Base-by-base conservation (phyloP, 2,888 invertebrate species). In the Pristionchus maxplancki region DNA sequence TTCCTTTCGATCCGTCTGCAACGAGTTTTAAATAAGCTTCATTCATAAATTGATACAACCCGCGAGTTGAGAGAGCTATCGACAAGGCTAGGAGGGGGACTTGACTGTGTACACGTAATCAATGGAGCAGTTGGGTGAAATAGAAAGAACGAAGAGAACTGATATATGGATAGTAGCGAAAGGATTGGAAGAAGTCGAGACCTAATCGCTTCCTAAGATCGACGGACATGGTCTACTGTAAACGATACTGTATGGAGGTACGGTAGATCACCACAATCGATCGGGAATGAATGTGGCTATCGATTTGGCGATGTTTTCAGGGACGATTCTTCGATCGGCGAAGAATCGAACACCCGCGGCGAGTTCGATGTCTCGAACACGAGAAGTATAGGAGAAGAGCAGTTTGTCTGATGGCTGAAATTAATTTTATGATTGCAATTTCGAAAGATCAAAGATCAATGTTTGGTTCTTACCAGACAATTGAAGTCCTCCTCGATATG, bases 401-500 rank as follows among this genome's bases (percentile, higher is more conserved):
- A 88, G 84, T 1, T 83, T 50, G 64, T 83, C 84, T 15, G 64
- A 34, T n/a, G 83, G 28, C 88, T 88, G 84, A n/a, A 85, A 64
- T 4, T 37, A 44, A 28, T n/a, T 9, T 44, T 15, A 37, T 28
- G 6, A 53, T 4, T 24, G 37, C 50, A 50, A 34, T 81, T n/a
- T 58, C 24, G n/a, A 24, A n/a, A n/a, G n/a, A n/a, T n/a, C n/a
- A n/a, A n/a, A n/a, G n/a, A n/a, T n/a, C n/a, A n/a, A n/a, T n/a
- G n/a, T 81, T 48, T 28, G 44, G 44, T 8, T 20, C 87, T 24
- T 9, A 87, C 87, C 87, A 87, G 50, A 53, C 87, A 87, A 50
- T 87, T 87, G 87, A 87, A 87, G 74, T 87, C 87, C 71, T 53
- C 53, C 71, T 87, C 87, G 34, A 87, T 74, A 74, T 87, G 87